A percentile compares a stretch with the other conserved stretches of the same genome.
phyloP scores from a whole-genome alignment of 2,888 invertebrate species.

The Petrolisthes cinctipes region DNA sequence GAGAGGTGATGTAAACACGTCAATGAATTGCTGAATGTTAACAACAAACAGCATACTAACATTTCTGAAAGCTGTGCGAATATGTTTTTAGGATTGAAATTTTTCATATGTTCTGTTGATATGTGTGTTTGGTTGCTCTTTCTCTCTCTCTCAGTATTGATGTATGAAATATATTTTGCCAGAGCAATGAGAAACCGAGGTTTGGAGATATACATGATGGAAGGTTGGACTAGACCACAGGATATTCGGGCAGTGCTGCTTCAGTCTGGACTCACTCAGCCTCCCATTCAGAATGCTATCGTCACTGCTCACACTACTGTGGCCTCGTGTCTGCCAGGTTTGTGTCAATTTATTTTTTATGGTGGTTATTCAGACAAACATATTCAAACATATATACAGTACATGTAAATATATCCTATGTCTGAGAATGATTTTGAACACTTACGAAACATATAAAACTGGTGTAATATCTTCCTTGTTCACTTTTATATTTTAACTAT shows the following conservation, averaged over 20 bases:
- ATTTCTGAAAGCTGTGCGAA: not conserved
- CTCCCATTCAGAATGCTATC: conserved; percentile 71
- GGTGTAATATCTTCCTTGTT: no score
- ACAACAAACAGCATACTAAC: no score
- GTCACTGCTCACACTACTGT: conserved; percentile 72
- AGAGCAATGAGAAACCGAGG: conserved; percentile 98
- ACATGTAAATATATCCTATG: not conserved
- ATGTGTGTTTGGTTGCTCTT: no score
- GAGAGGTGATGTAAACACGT: no score
- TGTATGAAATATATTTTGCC: conserved; percentile 40
- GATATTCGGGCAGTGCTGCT: conserved; percentile 74
- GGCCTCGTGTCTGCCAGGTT: conserved; percentile 68
- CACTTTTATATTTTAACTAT: no score
- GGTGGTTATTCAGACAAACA: not conserved
- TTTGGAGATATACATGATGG: conserved; percentile 83
- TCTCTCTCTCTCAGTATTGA: no score
- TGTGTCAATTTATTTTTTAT: conserved; percentile 67
- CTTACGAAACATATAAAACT: not conserved
- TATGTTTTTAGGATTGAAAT: not conserved
- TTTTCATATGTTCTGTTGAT: not conserved
- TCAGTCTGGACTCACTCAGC: conserved; percentile 71
- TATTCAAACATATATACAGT: not conserved
- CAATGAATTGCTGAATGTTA: no score
- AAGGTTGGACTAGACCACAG: conserved; percentile 37
- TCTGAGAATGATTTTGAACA: not conserved